Evolutionary conservation across 1,140 invertebrate genomes (phyloP).

Genomic region (Eubasilissa regina): DNA sequence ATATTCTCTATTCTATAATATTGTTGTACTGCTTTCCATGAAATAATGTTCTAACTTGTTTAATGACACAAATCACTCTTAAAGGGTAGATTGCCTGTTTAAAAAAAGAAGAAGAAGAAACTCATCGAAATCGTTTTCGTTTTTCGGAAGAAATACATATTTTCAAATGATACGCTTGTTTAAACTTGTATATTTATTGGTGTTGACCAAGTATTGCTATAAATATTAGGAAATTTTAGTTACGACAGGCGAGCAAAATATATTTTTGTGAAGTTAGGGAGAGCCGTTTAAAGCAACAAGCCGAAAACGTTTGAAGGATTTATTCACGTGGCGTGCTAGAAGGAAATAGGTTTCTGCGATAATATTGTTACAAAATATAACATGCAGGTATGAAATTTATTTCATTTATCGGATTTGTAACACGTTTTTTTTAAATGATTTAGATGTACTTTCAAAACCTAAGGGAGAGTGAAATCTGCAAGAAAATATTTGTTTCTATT

Average conservation of each 20-base stretch:
- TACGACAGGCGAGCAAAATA: constrained; percentile 33
- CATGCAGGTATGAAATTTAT: constrained; percentile 23
- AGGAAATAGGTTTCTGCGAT: constrained; percentile 29
- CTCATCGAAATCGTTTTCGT: too few species aligned
- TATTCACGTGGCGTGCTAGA: constrained; percentile 16
- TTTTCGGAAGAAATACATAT: too few species aligned
- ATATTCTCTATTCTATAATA: too few species aligned
- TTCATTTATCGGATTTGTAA: constrained; percentile 8
- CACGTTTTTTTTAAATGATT: neutral
- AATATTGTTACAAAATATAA: constrained; percentile 19
- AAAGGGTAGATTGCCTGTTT: too few species aligned
- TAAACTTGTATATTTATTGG: neutral
- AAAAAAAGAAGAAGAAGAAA: too few species aligned
- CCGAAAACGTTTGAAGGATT: constrained; percentile 27
- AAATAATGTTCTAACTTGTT: too few species aligned
- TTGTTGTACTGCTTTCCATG: too few species aligned
- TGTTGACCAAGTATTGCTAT: constrained; percentile 28
- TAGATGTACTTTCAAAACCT: too few species aligned
- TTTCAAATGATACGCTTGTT: too few species aligned
- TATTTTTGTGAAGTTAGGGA: constrained; percentile 14
- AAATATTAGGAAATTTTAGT: constrained; percentile 25
- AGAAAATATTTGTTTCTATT: too few species aligned
- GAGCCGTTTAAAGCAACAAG: constrained; percentile 26
- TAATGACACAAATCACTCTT: too few species aligned
- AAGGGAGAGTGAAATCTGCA: too few species aligned